Evolutionary conservation across 2,113 vertebrate species (phyloP).

Genomic region (Neogale vison): DNA sequence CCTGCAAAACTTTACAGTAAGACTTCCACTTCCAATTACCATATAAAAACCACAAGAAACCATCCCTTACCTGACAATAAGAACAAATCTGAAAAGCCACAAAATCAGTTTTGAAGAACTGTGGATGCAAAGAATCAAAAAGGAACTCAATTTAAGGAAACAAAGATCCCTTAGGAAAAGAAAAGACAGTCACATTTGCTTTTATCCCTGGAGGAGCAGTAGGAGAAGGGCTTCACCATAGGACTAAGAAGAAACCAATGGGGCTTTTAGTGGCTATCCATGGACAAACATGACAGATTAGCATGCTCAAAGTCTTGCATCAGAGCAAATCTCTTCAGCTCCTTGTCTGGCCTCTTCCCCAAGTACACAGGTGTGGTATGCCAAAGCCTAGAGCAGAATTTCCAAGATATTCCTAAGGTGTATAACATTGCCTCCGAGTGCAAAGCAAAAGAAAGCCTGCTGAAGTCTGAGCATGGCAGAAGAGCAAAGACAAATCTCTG

Average conservation of each 20-base stretch:
- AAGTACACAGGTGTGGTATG: not conserved
- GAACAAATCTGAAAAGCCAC: not conserved
- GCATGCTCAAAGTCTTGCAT: not conserved
- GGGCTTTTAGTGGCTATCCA: not conserved
- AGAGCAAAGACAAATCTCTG: not conserved
- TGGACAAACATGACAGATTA: not conserved
- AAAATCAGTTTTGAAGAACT: not conserved
- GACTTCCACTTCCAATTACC: not conserved
- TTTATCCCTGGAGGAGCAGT: not conserved
- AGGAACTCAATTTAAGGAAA: not conserved
- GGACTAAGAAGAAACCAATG: not conserved
- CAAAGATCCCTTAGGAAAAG: not conserved
- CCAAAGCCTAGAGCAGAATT: not conserved
- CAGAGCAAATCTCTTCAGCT: not conserved
- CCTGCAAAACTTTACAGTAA: too few relatives aligned
- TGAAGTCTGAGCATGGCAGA: not conserved
- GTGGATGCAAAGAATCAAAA: not conserved
- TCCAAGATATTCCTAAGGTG: not conserved
- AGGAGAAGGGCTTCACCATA: not conserved
- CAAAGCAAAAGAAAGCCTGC: not conserved
- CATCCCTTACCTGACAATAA: not conserved
- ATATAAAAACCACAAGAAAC: not conserved
- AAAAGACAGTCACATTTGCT: not conserved
- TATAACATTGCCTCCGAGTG: not conserved
- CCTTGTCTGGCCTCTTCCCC: not conserved